Evolutionary conservation across 2,797 vertebrate genomes (phyloP).

Genomic region (Jordanella pulchra): DNA sequence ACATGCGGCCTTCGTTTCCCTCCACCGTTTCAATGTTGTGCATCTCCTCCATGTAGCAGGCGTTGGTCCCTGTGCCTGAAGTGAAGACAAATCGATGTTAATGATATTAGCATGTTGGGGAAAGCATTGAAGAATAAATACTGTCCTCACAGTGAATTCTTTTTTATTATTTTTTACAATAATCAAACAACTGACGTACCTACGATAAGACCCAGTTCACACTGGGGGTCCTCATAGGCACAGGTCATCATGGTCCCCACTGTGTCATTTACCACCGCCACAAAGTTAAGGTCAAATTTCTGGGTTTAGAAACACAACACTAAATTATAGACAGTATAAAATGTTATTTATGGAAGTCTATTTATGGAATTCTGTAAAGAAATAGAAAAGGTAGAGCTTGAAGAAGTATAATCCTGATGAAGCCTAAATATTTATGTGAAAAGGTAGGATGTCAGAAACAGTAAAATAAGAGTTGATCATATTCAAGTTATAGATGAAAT

Average conservation of each 20-base stretch:
- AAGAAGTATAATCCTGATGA: background rate
- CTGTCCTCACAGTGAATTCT: background rate
- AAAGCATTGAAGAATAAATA: background rate
- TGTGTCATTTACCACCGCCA: slow-evolving; percentile 95
- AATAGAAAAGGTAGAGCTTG: background rate
- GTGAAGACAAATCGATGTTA: background rate
- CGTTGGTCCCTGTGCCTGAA: slow-evolving; percentile 91
- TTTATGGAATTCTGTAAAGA: background rate
- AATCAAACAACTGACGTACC: slow-evolving; percentile 78
- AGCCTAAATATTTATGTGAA: no score
- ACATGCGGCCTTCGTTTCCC: slow-evolving; percentile 90
- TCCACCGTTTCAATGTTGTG: slow-evolving; percentile 89
- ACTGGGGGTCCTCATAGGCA: slow-evolving; percentile 89
- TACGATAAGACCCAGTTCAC: slow-evolving; percentile 94
- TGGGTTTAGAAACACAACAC: slow-evolving; percentile 53
- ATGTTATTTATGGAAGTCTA: background rate
- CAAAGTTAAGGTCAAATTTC: slow-evolving; percentile 95
- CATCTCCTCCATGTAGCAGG: slow-evolving; percentile 98
- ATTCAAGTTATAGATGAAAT: background rate
- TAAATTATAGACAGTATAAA: background rate
- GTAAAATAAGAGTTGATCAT: background rate
- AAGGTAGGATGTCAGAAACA: no score
- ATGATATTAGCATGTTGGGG: background rate
- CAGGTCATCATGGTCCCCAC: slow-evolving; percentile 99
- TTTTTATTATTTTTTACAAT: background rate